Evolutionary conservation across 1,140 invertebrate species (phyloP), one percentile per base, ranked within the genome.

Genomic region (Sinella curviseta): DNA sequence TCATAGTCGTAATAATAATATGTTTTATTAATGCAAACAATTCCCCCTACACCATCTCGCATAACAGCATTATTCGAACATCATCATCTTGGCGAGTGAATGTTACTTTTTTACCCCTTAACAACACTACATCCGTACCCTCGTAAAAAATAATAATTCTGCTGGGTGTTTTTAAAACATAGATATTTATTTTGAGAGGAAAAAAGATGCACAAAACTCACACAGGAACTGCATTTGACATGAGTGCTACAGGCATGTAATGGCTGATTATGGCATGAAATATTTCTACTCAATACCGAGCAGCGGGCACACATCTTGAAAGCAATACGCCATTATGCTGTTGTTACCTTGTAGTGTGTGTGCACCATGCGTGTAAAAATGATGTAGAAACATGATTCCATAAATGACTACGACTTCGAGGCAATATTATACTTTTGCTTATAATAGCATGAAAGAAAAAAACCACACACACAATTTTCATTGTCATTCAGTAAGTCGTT

Each of bases 201-300:
- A 48, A 48, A 48, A 48, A 20, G 39, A 48, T 48, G 39, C 39
- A 48, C 39, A 48, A 12, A 20, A 20, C 39, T 20, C 14, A 30
- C 28, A 70, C 26, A 70, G 65, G 65, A 70, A 70, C 65, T 70
- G 65, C 65, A 70, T 70, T 70, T 70, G 1, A 33, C 31, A 70
- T 30, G 30, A 70, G 31, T 70, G 65, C 3, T 33, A 65, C 24
- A n/a, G 65, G 31, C 65, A 70, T 31, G 65, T 30, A 70, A 31
- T 3, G 12, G 8, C 26, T 3, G 31, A 14, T 30, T 70, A 33
- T 33, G 31, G 65, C 65, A 70, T 70, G 26, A 70, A 31, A 33
- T 70, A 70, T 12, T 8, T 8, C 57, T 31, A 30, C 65, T 30
- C 31, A 70, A 70, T 31, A 30, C 8, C 30, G 26, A 16, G 24